Base-by-base conservation (phyloP, 2,113 vertebrate species). In the Salvelinus namaycush region DNA sequence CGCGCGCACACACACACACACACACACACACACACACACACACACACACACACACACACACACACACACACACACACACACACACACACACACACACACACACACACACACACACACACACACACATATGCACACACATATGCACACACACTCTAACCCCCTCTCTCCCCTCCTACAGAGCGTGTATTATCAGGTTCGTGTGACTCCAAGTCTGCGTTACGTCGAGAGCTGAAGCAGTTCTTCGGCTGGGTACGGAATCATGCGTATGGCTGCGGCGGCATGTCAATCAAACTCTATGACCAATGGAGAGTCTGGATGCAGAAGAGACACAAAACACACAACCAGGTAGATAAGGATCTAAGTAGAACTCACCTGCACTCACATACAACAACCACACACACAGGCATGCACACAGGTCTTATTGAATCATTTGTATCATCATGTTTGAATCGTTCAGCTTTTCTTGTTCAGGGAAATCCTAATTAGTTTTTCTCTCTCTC, bases 231-330 rank as follows among this genome's bases (percentile, higher is more conserved):
- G 82, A 99, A 99, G 93, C 97, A 99, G 93, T 99, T 99, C 84
- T 97, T 99, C 12, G 96, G 97, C 75, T 98, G 97, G 97, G 96
- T 97, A 83, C 95, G 97, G 86, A 99, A 99, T 79, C 96, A 98
- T 68, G 95, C 96, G 16, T 97, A 97, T 74, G 95, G 95, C 82
- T 99, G 97, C 91, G 95, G 96, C 76, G 97, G 96, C 88, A 96
- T 99, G 80, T 97, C 96, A 91, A 98, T 99, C 95, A 98, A 98
- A 81, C 91, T 97, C 71, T 99, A 99, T 44, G 97, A 99, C 93
- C 97, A 99, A 93, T 99, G 97, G 97, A 91, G 97, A 48, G 97
- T 97, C 83, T 95, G 97, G 93, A 95, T 99, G 94, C 97, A 99
- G 94, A 99, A 99, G 90, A 97, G 97, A 16, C 97, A 98, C 92